Percentiles rank a stretch among this genome's conserved stretches.
Conservation (phyloP, 2,797 vertebrate species). For the Ataeniobius toweri region DNA sequence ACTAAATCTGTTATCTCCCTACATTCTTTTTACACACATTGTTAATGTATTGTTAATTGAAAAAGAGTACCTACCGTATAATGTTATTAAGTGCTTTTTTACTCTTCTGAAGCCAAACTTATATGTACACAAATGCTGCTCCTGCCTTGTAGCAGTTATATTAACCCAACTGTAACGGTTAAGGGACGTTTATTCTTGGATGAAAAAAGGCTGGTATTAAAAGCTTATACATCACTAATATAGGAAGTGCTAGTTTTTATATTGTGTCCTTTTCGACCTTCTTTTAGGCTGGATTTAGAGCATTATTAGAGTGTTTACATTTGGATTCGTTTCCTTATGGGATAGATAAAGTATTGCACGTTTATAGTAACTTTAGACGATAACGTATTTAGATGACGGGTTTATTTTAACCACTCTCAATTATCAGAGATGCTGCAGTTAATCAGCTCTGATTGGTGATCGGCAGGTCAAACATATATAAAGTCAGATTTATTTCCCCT, state of each 20-base stretch:
- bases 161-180: not conserved
- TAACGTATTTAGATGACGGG: not conserved
- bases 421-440: too few species aligned
- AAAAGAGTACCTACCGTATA: not conserved
- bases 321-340: not conserved
- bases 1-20: slow-evolving; percentile 7
- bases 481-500: not conserved
- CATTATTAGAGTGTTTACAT: not conserved
- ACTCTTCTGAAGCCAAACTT: not conserved
- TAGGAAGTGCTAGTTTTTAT: not conserved
- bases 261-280: not conserved
- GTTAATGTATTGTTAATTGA: not conserved
- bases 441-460: not conserved
- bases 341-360: not conserved
- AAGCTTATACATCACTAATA: not conserved
- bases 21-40: not conserved
- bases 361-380: not conserved
- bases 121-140: not conserved
- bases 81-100: not conserved
- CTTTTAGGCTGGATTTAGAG: not conserved
- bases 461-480: not conserved
- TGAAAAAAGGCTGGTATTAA: not conserved
- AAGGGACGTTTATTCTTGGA: not conserved
- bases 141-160: not conserved
- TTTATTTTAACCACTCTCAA: too few species aligned